Evolutionary conservation across 2,113 vertebrate species (phyloP), one percentile per base, ranked within the genome.

Genomic region (Malaclemys terrapin): DNA sequence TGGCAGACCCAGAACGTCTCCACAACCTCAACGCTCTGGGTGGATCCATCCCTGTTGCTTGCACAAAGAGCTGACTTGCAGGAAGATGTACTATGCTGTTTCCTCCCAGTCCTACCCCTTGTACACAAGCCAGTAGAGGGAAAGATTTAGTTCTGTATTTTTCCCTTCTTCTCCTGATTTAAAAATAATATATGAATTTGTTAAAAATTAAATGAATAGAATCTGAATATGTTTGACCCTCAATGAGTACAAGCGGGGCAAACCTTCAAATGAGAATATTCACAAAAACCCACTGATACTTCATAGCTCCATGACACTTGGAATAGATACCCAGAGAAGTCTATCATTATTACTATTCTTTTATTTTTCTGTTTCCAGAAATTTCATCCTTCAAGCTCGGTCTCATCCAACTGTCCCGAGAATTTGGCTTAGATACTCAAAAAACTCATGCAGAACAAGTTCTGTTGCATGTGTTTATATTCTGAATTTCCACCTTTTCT

Each of bases 361-460:
- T 59, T 84, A 53, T 76, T 92, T 83, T 83, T 88, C 16, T 87
- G 49, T 31, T 89, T 89, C 93, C 85, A 92, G 53, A 89, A 27
- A 49, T 24, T 80, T 85, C 54, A 69, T 95, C 35, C 87, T 91
- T 94, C 56, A 93, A 95, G 87, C 5, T 84, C 72, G 11, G 4
- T 91, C 95, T 91, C 89, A 50, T 89, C 9, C 1, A 94, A 88
- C 94, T 92, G 42, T 0, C 0, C 45, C 52, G 69, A 53, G 53
- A 92, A 91, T 91, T 92, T 95, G 59, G 75, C 85, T 94, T 94
- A 82, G 92, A 45, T 87, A 84, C 78, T 25, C 79, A 6, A 35
- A 59, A 11, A 91, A 2, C 19, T 89, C 2, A 4, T 79, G 87
- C 49, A 83, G 94, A 94, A 81, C 17, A 92, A 87, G 38, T 82